phyloP scores from a whole-genome alignment of 2,888 invertebrate species.

The Acronicta leporina region DNA sequence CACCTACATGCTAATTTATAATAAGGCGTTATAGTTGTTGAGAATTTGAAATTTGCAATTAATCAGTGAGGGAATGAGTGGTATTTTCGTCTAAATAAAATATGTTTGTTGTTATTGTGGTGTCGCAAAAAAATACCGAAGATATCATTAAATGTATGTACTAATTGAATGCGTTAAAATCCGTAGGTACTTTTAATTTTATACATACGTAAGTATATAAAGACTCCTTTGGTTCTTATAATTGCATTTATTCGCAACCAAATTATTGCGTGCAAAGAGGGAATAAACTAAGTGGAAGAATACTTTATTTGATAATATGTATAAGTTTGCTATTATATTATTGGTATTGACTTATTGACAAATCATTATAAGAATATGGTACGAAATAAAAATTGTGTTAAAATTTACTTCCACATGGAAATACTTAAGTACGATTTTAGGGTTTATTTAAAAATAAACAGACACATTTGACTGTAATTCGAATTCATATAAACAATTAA shows the following conservation, averaged over 20 bases:
- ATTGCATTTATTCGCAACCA: not conserved
- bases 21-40: too few relatives aligned
- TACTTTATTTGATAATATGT: not conserved
- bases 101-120: not conserved
- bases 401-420: not conserved
- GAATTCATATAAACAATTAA: too few relatives aligned
- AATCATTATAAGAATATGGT: too few relatives aligned
- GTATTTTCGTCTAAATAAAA: not conserved
- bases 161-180: not conserved
- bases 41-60: too few relatives aligned
- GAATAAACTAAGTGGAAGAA: not conserved
- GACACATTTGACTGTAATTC: too few relatives aligned
- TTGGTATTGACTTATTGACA: too few relatives aligned
- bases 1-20: too few relatives aligned
- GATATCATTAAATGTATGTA: not conserved
- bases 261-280: too few relatives aligned
- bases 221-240: not conserved
- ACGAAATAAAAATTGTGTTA: too few relatives aligned
- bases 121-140: not conserved
- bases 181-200: not conserved
- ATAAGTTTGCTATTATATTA: too few relatives aligned
- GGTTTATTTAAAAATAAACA: not conserved
- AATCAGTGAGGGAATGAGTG: too few relatives aligned
- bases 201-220: not conserved
- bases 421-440: not conserved